These are phyloP conservation scores for Sebastes trivittatus DNA, from an alignment of 2,797 vertebrate genomes.

Conservation along the genomic window DNA sequence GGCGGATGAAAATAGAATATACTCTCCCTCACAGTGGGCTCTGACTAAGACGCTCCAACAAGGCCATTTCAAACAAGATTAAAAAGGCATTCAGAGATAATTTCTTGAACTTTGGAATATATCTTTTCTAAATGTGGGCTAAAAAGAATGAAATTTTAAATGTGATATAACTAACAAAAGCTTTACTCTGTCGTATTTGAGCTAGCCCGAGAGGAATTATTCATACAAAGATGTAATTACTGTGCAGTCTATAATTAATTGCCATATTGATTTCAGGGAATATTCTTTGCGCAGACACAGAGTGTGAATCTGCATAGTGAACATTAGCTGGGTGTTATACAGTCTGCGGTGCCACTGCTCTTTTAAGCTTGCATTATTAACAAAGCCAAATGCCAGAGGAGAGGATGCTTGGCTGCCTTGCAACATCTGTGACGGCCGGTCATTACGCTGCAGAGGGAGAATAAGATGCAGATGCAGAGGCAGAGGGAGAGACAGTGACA, in stretches of 20 bases:
- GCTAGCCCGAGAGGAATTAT: constrained; percentile 3
- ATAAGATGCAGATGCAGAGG: constrained; percentile 15
- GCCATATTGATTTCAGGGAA: constrained; percentile 20
- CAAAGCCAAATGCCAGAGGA: constrained; percentile 41
- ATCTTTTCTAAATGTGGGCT: constrained; percentile 10
- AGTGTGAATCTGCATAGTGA: not conserved
- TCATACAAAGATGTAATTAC: constrained; percentile 24
- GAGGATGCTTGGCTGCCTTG: constrained; percentile 4
- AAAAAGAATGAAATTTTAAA: constrained; percentile 14
- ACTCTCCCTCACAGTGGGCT: constrained; percentile 47
- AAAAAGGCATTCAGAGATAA: constrained; percentile 15
- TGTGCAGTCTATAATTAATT: constrained; percentile 27
- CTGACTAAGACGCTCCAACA: constrained; percentile 37
- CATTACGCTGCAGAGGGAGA: constrained; percentile 34
- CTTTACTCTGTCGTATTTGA: constrained; percentile 12
- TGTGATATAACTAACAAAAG: constrained; percentile 19
- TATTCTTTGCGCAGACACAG: constrained; percentile 2
- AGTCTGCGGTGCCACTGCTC: constrained; percentile 9
- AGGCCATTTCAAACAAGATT: constrained; percentile 47
- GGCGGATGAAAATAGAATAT: constrained; percentile 74
- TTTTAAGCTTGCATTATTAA: constrained; percentile 45
- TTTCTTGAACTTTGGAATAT: constrained; percentile 12
- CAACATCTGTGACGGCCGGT: constrained; percentile 40
- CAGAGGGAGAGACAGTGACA: constrained; percentile 8
- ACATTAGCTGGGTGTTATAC: constrained; percentile 25